These are phyloP conservation scores for Drosophila chauvacae DNA, from an alignment of 1,140 invertebrate species.

Conservation along the genomic window DNA sequence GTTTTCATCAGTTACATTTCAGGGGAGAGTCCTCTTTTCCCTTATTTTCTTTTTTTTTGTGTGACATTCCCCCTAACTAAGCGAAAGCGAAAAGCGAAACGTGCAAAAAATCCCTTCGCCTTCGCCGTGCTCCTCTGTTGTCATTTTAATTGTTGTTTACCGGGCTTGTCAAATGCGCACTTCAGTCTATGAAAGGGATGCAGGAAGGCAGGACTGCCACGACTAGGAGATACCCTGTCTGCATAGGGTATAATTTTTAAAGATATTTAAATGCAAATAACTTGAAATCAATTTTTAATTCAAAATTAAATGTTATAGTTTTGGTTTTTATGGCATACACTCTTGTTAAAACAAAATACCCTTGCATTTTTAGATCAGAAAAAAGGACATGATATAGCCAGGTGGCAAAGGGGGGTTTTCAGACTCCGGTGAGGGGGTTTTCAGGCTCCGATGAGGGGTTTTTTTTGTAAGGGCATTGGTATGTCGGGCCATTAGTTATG, in stretches of 20 bases:
- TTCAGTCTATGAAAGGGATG: conserved; percentile 29
- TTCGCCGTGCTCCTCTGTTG: conserved; percentile 56
- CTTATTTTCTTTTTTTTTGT: not conserved
- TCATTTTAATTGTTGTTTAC: conserved; percentile 84
- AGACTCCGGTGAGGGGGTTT: not conserved
- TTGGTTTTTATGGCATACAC: not conserved
- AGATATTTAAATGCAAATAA: not conserved
- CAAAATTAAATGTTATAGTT: not conserved
- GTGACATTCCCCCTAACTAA: conserved; percentile 15
- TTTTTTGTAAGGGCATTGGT: not conserved
- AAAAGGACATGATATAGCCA: not conserved
- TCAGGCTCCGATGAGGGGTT: not conserved
- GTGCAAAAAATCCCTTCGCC: conserved; percentile 63
- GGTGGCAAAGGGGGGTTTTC: not conserved
- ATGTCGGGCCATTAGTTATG: conserved; percentile 66
- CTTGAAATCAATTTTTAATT: not conserved
- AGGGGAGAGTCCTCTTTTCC: not conserved
- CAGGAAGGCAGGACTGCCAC: not conserved
- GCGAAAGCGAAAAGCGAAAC: conserved; percentile 49
- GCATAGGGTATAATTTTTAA: fast-evolving
- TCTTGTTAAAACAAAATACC: not conserved
- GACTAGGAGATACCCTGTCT: conserved; percentile 2
- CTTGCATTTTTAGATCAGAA: not conserved
- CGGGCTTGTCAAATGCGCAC: conserved; percentile 78
- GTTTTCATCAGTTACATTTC: conserved; percentile 72